These are phyloP conservation scores for Siphonodentalium dalli DNA, from an alignment of 2,888 invertebrate genomes.

Conservation along the genomic window DNA sequence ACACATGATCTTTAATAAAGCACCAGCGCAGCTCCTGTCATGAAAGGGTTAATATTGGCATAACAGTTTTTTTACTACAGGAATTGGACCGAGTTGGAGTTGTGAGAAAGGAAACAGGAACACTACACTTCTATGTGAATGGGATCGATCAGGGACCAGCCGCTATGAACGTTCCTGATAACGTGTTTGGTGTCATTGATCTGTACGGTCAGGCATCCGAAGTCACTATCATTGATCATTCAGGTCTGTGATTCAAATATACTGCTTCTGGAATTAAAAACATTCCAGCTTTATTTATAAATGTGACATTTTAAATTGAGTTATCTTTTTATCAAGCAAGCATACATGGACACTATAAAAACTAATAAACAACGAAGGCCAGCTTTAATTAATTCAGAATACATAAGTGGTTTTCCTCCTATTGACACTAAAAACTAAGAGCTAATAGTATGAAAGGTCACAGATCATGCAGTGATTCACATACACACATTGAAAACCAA, in stretches of 20 bases:
- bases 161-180: conserved; percentile 79
- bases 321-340: not conserved
- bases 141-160: conserved; percentile 86
- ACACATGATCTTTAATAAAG: too few species aligned
- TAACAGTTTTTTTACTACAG: conserved; percentile 61
- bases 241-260: conserved; percentile 35
- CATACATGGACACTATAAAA: too few species aligned
- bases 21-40: too few species aligned
- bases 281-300: not conserved
- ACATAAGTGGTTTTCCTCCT: too few species aligned
- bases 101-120: conserved; percentile 83
- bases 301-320: not conserved
- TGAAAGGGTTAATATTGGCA: too few species aligned
- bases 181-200: conserved; percentile 92
- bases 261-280: not conserved
- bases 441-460: too few species aligned
- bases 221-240: conserved; percentile 59
- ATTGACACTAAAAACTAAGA: too few species aligned
- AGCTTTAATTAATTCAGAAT: too few species aligned
- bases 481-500: too few species aligned
- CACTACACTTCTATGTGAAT: conserved; percentile 91
- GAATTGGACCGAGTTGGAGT: conserved; percentile 92
- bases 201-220: conserved; percentile 74
- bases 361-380: too few species aligned
- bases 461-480: too few species aligned